Evolutionary conservation across 2,113 vertebrate species (phyloP).

Genomic region (Nanger granti): DNA sequence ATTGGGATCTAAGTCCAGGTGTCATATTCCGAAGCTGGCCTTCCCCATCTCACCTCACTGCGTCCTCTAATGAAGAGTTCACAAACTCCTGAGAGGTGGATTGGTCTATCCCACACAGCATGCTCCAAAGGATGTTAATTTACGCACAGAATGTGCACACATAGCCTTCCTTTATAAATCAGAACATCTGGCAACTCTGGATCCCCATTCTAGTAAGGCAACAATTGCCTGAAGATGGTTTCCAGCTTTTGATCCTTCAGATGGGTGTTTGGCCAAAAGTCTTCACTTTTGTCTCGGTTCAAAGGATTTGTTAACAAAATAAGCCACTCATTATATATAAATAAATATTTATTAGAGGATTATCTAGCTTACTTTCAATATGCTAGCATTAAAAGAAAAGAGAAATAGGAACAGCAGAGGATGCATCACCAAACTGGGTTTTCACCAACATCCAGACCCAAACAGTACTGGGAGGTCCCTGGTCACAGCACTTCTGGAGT

Average conservation of each 20-base stretch:
- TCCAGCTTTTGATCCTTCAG: neutral
- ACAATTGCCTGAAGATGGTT: neutral
- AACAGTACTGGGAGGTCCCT: neutral
- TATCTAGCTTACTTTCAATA: neutral
- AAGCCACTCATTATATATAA: neutral
- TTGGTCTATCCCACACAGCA: neutral
- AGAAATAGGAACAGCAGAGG: neutral
- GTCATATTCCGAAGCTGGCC: neutral
- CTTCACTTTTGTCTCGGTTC: neutral
- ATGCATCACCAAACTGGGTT: neutral
- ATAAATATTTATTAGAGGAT: neutral
- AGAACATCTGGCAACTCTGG: neutral
- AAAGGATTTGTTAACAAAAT: neutral
- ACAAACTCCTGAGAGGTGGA: neutral
- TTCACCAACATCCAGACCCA: neutral
- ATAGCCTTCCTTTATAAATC: neutral
- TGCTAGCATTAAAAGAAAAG: neutral
- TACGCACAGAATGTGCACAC: neutral
- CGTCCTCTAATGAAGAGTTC: neutral
- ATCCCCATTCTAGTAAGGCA: neutral
- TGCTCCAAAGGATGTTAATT: neutral
- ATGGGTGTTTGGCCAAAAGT: neutral
- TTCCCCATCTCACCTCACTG: neutral
- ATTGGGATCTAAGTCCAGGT: neutral
- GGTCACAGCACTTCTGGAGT: neutral